Evolutionary conservation across 2,113 vertebrate species (phyloP), one percentile per base, ranked within the genome.

Genomic region (Micromys minutus): DNA sequence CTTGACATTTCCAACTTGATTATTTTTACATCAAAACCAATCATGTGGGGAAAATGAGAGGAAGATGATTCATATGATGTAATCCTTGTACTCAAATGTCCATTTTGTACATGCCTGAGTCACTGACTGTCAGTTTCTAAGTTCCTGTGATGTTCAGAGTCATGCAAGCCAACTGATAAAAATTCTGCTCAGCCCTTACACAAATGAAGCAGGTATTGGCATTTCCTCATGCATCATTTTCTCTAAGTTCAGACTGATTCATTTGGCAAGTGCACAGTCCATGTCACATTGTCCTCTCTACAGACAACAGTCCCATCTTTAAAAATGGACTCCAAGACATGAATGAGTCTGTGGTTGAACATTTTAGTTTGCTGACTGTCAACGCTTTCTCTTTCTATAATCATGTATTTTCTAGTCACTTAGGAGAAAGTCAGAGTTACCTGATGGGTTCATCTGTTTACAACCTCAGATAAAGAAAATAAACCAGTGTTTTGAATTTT

Each of bases 401-500:
- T 85, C 8, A 79, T 57, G 79, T 90, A 86, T 36, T 77, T 83
- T 95, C 84, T 80, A 90, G 29, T 72, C 59, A 69, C 50, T 24
- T 89, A 26, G 36, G n/a, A 15, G 47, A 91, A 3, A 52, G 76
- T 65, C 34, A 89, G 21, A 42, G 85, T 11, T 71, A 10, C 76
- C 10, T 26, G 50, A 87, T 19, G 55, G 0, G 16, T 91, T 95
- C 9, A 93, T 89, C 57, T 74, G 36, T 63, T 79, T 63, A 87
- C 69, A 80, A n/a, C n/a, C 29, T 88, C 65, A 52, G 36, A 1
- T 91, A 17, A 71, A 26, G 24, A 26, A 69, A 88, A 61, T 36
- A 93, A 65, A 81, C 5, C 57, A 72, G 8, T 92, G 36, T 50
- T 97, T 97, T 94, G 84, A 93, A 92, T 61, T 94, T 36, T 52